Base-by-base conservation (phyloP, 2,888 invertebrate genomes). In the Drosophila eohydei region DNA sequence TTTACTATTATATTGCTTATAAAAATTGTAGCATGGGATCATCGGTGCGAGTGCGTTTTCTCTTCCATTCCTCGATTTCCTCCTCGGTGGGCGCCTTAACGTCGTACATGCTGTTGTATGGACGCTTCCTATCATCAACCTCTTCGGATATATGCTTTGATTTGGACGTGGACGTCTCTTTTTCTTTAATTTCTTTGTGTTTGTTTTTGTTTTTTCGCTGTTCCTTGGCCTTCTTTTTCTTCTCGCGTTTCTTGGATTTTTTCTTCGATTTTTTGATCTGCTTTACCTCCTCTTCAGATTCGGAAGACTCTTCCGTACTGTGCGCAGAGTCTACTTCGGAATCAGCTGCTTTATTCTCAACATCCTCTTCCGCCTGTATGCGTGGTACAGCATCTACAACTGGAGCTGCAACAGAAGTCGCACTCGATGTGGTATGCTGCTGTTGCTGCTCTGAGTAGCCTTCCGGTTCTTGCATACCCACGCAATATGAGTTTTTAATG, bases 11-110 rank as follows among this genome's bases (percentile, higher is more conserved):
- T 26, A n/a, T 30, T 30, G 16, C 12, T 56, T 80, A 83, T 41
- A 92, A 67, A 93, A 96, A 97, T 74, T 96, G 95, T 61, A 95
- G 95, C 99, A 99, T 99, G 0, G 99, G 99, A 94, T 99, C 99
- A 77, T 98, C 97, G 0, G 96, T 96, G 46, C 97, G 94, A 60
- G 95, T 94, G 60, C 96, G 94, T 92, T 97, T 98, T 94, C 97
- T 96, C 91, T 96, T 95, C 93, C 96, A 99, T 0, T 98, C 98
- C 92, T 99, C 99, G 91, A 98, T 95, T 92, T 99, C 98, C 75
- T 97, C 97, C 69, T 97, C 97, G 0, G 97, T 96, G 0, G 98
- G 98, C 70, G 95, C 96, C 83, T 96, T 96, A 0, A 95, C 95
- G 84, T 96, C 96, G 73, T 94, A 95, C 96, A 97, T 97, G 89